Conservation (phyloP, 2,888 invertebrate genomes). For the Sphaerophoria rueppellii region DNA sequence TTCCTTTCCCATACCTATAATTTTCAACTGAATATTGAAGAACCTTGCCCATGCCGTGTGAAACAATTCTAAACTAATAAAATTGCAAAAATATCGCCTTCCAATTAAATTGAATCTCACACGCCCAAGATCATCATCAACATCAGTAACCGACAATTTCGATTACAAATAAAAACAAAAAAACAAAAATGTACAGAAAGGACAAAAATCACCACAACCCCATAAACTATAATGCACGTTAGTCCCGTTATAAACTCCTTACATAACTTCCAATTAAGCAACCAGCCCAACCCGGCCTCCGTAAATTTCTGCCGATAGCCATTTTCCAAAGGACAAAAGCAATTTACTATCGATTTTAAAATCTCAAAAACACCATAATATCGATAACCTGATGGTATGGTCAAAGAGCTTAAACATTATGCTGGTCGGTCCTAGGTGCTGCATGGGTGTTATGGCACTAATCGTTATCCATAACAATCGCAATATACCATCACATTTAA, state of each 20-base stretch:
- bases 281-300: neutral
- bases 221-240: neutral
- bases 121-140: too few species aligned
- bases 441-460: slow-evolving; percentile 45
- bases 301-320: neutral
- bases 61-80: too few species aligned
- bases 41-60: too few species aligned
- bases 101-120: too few species aligned
- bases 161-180: too few species aligned
- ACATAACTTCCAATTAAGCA: slow-evolving; percentile 31
- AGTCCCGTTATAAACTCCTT: neutral
- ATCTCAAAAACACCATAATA: slow-evolving; percentile 67
- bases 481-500: slow-evolving; percentile 59
- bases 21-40: too few species aligned
- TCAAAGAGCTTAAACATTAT: slow-evolving; percentile 5
- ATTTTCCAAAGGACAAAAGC: neutral
- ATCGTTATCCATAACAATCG: slow-evolving; percentile 55
- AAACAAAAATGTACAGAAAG: too few species aligned
- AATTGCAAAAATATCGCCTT: too few species aligned
- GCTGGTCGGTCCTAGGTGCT: neutral
- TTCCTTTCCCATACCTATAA: too few species aligned
- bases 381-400: neutral
- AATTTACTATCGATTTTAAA: slow-evolving; percentile 59
- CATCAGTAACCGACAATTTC: too few species aligned
- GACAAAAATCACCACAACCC: too few species aligned